Percentiles rank a stretch among this genome's conserved stretches.
These are phyloP conservation scores for Nyctereutes procyonoides DNA, from an alignment of 2,113 vertebrate genomes.

Conservation along the genomic window DNA sequence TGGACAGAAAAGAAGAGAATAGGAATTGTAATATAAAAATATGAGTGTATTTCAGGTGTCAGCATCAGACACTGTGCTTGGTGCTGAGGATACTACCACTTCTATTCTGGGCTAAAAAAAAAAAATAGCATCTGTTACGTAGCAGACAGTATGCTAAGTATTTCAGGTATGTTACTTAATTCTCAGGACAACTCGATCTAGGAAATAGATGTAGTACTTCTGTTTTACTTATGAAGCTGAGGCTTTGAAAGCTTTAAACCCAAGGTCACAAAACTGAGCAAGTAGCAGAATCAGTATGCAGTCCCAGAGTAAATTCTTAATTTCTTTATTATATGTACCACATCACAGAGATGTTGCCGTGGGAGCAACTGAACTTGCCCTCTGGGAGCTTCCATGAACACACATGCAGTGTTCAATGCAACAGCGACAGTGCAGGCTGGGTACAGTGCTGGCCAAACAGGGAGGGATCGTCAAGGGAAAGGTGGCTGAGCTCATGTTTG, in stretches of 20 bases:
- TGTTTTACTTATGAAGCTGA: constrained; percentile 3
- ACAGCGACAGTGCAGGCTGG: neutral
- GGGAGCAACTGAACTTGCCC: neutral
- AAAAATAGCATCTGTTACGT: neutral
- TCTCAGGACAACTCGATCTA: neutral
- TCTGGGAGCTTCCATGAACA: neutral
- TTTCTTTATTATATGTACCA: neutral
- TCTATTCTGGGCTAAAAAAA: neutral
- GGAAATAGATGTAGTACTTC: neutral
- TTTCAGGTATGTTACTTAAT: constrained; percentile 5
- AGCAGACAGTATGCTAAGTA: neutral
- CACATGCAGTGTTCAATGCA: neutral
- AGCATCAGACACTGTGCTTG: neutral
- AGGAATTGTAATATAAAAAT: neutral
- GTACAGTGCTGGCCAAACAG: neutral
- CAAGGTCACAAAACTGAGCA: neutral
- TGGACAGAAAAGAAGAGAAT: neutral
- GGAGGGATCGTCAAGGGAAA: neutral
- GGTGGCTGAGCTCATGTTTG: neutral
- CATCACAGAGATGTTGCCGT: neutral
- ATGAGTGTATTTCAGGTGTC: neutral
- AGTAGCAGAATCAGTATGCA: neutral
- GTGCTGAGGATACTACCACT: neutral
- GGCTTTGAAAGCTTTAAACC: neutral
- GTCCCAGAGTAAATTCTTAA: neutral